phyloP scores from a whole-genome alignment of 2,888 invertebrate species.

The Agrilus cyanescens region DNA sequence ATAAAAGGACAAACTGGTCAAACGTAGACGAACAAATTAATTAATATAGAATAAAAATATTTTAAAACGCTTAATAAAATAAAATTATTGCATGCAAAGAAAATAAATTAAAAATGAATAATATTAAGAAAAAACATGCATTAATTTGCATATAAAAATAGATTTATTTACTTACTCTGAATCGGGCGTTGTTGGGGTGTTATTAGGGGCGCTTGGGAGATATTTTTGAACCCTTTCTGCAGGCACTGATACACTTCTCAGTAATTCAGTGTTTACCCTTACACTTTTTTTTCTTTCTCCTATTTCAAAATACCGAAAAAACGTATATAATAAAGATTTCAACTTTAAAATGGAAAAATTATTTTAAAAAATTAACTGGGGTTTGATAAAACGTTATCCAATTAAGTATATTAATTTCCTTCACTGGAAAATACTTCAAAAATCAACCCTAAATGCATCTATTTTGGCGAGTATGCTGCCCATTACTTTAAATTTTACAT shows the following conservation, averaged over 20 bases:
- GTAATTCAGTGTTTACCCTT: slow-evolving; percentile 61
- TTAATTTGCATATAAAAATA: too few relatives aligned
- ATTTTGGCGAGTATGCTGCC: too few relatives aligned
- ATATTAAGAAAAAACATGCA: neutral
- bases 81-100: neutral
- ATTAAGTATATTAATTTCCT: too few relatives aligned
- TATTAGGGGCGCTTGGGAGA: slow-evolving; percentile 43
- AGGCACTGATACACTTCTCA: slow-evolving; percentile 79
- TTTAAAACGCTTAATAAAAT: neutral
- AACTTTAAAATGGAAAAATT: slow-evolving; percentile 2
- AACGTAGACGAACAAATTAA: too few relatives aligned
- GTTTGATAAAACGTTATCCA: neutral
- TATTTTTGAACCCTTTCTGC: slow-evolving; percentile 53
- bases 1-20: neutral
- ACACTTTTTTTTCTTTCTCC: slow-evolving; percentile 62
- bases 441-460: too few relatives aligned
- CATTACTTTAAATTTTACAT: too few relatives aligned
- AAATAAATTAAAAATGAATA: neutral
- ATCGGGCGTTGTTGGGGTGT: slow-evolving; percentile 56
- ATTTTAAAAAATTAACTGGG: slow-evolving; percentile 3
- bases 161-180: slow-evolving; percentile 52
- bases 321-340: neutral
- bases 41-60: neutral
- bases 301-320: slow-evolving; percentile 25
- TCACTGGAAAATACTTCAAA: too few relatives aligned